Conservation (phyloP, 2,888 invertebrate species). For the Syritta pipiens region DNA sequence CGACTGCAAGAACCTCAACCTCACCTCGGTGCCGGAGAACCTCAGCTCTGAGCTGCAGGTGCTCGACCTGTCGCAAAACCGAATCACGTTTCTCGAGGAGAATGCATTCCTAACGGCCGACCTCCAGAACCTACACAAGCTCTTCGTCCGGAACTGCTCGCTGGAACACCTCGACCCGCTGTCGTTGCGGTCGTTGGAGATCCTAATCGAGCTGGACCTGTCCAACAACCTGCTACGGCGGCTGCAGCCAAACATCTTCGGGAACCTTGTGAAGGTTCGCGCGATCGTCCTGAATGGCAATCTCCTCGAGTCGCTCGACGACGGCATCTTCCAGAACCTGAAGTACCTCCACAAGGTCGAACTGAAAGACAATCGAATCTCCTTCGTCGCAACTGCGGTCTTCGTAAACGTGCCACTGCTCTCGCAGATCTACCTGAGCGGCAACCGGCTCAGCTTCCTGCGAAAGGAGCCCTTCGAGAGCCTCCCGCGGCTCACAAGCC, state of each 20-base stretch:
- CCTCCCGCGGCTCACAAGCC: slow-evolving; percentile 84
- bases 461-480: slow-evolving; percentile 83
- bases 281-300: slow-evolving; percentile 88
- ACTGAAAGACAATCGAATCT: slow-evolving; percentile 86
- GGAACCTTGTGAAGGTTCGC: slow-evolving; percentile 85
- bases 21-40: slow-evolving; percentile 85
- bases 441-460: slow-evolving; percentile 86
- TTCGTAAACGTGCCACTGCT: slow-evolving; percentile 86
- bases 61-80: slow-evolving; percentile 86
- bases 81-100: slow-evolving; percentile 83
- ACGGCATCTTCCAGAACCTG: slow-evolving; percentile 87
- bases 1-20: slow-evolving; percentile 85
- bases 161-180: slow-evolving; percentile 85
- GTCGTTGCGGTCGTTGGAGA: slow-evolving; percentile 86
- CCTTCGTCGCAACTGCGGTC: slow-evolving; percentile 84
- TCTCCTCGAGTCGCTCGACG: slow-evolving; percentile 84
- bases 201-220: slow-evolving; percentile 90
- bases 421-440: slow-evolving; percentile 85
- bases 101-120: slow-evolving; percentile 85
- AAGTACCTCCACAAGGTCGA: slow-evolving; percentile 87
- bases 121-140: slow-evolving; percentile 89
- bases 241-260: slow-evolving; percentile 85
- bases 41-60: slow-evolving; percentile 86
- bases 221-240: slow-evolving; percentile 85
- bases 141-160: slow-evolving; percentile 86